These are phyloP conservation scores for Argentina silus DNA, from an alignment of 2,797 vertebrate genomes.

Conservation along the genomic window DNA sequence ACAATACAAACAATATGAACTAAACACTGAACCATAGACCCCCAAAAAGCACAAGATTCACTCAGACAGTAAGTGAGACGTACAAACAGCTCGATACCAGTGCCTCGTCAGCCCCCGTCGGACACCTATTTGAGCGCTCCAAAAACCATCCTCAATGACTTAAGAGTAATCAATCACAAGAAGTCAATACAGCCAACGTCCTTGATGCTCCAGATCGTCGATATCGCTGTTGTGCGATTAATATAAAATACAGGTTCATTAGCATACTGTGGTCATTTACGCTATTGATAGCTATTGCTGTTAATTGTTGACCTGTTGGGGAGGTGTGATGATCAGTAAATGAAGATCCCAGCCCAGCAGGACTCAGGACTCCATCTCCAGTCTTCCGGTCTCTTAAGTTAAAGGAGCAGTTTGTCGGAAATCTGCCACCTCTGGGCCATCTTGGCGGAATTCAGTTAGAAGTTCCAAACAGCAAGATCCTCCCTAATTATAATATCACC, in stretches of 20 bases:
- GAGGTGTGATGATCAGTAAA: no score
- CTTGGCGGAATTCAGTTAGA: no score
- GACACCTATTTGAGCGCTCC: neutral
- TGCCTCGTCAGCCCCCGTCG: neutral
- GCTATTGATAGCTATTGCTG: constrained; percentile 25
- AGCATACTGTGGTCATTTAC: constrained; percentile 12
- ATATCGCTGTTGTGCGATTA: neutral
- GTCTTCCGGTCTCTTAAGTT: no score
- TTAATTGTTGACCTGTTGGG: constrained; percentile 13
- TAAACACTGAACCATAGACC: neutral
- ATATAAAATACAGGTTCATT: constrained; percentile 1
- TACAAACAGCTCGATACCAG: neutral
- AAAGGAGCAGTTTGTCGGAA: no score
- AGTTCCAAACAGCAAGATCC: no score
- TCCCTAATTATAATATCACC: no score
- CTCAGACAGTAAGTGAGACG: no score
- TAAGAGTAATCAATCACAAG: neutral
- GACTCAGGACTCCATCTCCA: no score
- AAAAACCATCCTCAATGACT: neutral
- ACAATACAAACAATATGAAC: no score
- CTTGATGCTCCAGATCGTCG: neutral
- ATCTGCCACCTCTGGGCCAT: no score
- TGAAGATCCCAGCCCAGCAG: no score
- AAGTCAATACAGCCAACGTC: neutral
- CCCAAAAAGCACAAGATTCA: neutral